Conservation (phyloP, 2,113 vertebrate species). For the Empidonax traillii region DNA sequence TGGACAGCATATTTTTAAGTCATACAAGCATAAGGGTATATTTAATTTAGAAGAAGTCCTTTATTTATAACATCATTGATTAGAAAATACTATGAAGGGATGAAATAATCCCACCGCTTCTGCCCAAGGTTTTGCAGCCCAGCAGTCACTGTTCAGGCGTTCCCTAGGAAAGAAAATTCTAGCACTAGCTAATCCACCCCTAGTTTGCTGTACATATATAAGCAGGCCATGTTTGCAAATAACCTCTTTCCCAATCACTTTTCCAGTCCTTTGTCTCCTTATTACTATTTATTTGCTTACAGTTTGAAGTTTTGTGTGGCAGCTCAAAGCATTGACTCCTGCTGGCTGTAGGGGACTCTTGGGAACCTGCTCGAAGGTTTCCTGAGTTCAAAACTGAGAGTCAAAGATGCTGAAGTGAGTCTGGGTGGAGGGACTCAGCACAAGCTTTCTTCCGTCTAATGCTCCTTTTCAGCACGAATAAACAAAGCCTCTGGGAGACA, state of each 20-base stretch:
- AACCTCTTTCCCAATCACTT: neutral
- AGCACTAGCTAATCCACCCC: neutral
- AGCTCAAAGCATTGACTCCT: neutral
- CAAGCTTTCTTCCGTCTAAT: neutral
- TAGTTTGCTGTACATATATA: neutral
- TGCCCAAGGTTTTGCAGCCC: neutral
- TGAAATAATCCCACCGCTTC: neutral
- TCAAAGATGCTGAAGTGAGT: neutral
- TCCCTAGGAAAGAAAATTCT: constrained; percentile 1
- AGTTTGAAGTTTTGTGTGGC: neutral
- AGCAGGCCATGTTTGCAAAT: neutral
- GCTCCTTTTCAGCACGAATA: constrained; percentile 12
- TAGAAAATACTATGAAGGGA: neutral
- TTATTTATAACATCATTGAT: neutral
- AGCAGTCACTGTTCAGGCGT: neutral
- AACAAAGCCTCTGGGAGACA: neutral
- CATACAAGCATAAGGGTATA: neutral
- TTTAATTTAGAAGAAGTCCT: neutral
- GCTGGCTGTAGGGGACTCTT: neutral
- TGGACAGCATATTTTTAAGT: neutral
- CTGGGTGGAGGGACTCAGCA: neutral
- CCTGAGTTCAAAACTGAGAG: neutral
- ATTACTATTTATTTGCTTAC: neutral
- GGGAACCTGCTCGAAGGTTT: neutral
- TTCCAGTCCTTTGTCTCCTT: neutral